phyloP scores from a whole-genome alignment of 1,140 invertebrate species.

The Heliothis subflexa region DNA sequence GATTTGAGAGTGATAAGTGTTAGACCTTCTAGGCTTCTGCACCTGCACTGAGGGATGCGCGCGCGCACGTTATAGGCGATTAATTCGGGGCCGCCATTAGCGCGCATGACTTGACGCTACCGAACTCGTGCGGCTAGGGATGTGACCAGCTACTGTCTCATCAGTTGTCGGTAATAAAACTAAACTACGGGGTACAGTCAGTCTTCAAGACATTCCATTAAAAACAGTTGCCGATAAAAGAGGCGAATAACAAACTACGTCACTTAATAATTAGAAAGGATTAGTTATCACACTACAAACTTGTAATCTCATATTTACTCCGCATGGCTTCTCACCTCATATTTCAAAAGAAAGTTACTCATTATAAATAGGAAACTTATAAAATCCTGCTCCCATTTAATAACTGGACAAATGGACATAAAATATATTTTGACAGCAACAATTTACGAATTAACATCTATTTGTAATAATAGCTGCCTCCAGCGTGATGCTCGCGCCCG shows the following conservation, averaged over 20 bases:
- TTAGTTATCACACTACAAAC: background rate
- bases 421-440: constrained; percentile 23
- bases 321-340: background rate
- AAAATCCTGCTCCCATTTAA: background rate
- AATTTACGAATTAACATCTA: constrained; percentile 9
- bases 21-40: constrained; percentile 6
- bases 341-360: background rate
- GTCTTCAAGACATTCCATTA: no score
- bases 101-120: constrained; percentile 64
- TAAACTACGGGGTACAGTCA: no score
- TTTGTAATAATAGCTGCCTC: constrained; percentile 6
- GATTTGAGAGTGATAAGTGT: no score
- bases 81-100: constrained; percentile 59
- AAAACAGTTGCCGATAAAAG: no score
- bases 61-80: constrained; percentile 37
- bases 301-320: background rate
- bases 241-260: no score
- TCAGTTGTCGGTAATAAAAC: background rate
- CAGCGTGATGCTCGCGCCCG: constrained; percentile 20
- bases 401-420: background rate
- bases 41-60: background rate
- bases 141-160: background rate
- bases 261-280: no score
- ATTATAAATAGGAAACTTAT: background rate
- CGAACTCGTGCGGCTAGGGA: constrained; percentile 14